A percentile compares a stretch with the other conserved stretches of the same genome.
phyloP scores from a whole-genome alignment of 2,113 vertebrate genomes.

The Dendropsophus ebraccatus region DNA sequence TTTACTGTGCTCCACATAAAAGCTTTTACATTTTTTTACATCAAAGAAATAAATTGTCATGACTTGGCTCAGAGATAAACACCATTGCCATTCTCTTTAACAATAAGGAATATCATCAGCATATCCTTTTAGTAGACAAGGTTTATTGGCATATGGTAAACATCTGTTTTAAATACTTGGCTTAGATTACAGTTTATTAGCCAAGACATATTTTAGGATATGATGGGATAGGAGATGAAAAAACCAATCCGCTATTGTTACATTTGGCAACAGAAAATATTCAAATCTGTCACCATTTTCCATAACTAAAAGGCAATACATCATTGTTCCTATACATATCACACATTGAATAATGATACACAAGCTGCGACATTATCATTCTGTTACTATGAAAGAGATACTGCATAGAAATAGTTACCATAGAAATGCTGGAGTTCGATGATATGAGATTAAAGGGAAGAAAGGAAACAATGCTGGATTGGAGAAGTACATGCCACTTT shows the following conservation, averaged over 20 bases:
- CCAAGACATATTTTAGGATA: not conserved
- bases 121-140: not conserved
- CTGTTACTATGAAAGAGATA: too few relatives aligned
- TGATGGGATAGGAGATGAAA: not conserved
- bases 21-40: not conserved
- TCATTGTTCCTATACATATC: not conserved
- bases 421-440: not conserved
- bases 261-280: not conserved
- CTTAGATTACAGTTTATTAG: not conserved
- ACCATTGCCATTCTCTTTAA: not conserved
- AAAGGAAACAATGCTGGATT: not conserved
- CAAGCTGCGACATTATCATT: not conserved
- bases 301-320: not conserved
- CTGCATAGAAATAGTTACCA: not conserved
- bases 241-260: slow-evolving; percentile 1
- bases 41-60: slow-evolving; percentile 12
- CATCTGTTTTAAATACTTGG: not conserved
- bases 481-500: not conserved
- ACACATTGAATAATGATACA: not conserved
- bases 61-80: not conserved
- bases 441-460: not conserved
- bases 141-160: not conserved
- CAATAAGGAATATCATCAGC: not conserved
- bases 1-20: slow-evolving; percentile 8
- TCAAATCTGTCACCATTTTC: not conserved